These are phyloP conservation scores for Okapia johnstoni DNA, from an alignment of 2,113 vertebrate species.

Conservation along the genomic window DNA sequence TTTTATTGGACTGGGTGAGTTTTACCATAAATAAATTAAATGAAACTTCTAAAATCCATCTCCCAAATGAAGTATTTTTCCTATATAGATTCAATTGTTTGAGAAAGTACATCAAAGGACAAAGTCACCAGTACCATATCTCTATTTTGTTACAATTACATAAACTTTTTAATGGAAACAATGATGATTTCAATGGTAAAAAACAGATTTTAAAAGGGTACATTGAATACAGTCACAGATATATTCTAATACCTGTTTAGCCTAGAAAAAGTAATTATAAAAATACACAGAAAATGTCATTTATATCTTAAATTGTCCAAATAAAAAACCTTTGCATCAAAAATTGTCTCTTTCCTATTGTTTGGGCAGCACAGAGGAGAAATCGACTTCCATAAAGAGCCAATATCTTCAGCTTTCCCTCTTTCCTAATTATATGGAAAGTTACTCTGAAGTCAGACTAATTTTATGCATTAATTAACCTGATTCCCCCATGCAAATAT, in stretches of 20 bases:
- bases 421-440: conserved; percentile 29
- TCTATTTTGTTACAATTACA: not conserved
- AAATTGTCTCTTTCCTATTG: conserved; percentile 11
- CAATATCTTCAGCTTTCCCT: not conserved
- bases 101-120: not conserved
- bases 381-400: not conserved
- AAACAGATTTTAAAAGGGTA: not conserved
- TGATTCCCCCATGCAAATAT: conserved; percentile 30
- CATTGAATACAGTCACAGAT: not conserved
- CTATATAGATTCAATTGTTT: not conserved
- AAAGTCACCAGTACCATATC: not conserved
- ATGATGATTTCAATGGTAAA: not conserved
- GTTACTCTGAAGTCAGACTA: conserved; percentile 50
- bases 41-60: not conserved
- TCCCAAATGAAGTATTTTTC: not conserved
- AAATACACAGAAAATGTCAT: not conserved
- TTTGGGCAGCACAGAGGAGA: conserved; percentile 24
- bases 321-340: not conserved
- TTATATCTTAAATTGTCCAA: not conserved
- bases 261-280: not conserved
- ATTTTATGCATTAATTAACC: conserved; percentile 71
- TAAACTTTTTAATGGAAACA: conserved; percentile 23
- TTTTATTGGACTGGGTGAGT: not conserved
- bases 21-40: conserved; percentile 12
- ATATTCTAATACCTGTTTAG: not conserved